Evolutionary conservation across 2,888 invertebrate genomes (phyloP).

Genomic region (Cephus pygmeus): DNA sequence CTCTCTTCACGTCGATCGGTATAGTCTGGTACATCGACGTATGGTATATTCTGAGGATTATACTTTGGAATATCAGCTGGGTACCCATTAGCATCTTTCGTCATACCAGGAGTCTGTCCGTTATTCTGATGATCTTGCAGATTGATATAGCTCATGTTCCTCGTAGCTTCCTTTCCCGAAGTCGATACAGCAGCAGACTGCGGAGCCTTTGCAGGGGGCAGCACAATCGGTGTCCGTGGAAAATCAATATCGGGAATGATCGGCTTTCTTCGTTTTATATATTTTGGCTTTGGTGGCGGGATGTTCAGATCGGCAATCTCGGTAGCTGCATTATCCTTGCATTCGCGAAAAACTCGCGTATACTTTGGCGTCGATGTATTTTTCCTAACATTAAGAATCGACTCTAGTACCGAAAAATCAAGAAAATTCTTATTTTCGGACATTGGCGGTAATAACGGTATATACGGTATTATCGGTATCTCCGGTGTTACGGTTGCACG

Average conservation of each 20-base stretch:
- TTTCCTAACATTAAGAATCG: not conserved
- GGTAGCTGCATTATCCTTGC: slow-evolving; percentile 30
- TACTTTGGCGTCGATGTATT: slow-evolving; percentile 14
- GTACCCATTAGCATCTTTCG: slow-evolving; percentile 22
- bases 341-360: slow-evolving; percentile 27
- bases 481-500: not conserved
- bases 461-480: not conserved
- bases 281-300: slow-evolving; percentile 17
- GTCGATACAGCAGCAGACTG: slow-evolving; percentile 3
- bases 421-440: not conserved
- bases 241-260: slow-evolving; percentile 9
- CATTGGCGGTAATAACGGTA: not conserved
- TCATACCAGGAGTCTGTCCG: not conserved
- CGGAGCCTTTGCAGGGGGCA: not conserved
- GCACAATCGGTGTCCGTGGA: not conserved
- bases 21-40: slow-evolving; percentile 52
- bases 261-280: slow-evolving; percentile 1
- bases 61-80: slow-evolving; percentile 31
- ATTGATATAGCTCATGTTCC: slow-evolving; percentile 34
- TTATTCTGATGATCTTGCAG: slow-evolving; percentile 31
- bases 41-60: slow-evolving; percentile 48
- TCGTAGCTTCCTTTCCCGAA: not conserved
- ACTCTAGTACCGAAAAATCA: not conserved
- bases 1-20: slow-evolving; percentile 48
- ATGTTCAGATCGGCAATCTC: slow-evolving; percentile 33